A percentile compares a stretch with the other conserved stretches of the same genome.
phyloP scores from a whole-genome alignment of 2,888 invertebrate genomes.

The Cephus rjabovi region DNA sequence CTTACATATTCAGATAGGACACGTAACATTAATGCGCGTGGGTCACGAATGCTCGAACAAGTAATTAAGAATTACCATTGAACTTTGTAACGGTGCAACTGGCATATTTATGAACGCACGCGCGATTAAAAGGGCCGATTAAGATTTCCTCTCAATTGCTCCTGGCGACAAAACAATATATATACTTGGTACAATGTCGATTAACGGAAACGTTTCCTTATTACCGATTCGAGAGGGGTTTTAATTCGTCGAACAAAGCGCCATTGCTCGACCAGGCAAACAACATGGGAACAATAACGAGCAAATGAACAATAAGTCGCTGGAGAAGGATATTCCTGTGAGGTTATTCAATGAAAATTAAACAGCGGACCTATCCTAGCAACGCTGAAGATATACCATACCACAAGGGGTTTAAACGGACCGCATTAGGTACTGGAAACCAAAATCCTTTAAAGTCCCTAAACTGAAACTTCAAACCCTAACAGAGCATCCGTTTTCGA shows the following conservation, averaged over 20 bases:
- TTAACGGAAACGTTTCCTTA: not conserved
- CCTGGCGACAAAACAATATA: not conserved
- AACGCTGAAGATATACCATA: not conserved
- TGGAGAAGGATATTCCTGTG: not conserved
- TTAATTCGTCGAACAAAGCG: not conserved
- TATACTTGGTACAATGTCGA: not conserved
- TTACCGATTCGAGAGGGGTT: not conserved
- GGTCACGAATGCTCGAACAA: not conserved
- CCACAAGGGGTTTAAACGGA: not conserved
- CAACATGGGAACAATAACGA: not conserved
- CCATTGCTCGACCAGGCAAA: not conserved
- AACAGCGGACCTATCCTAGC: not conserved
- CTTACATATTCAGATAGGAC: not conserved
- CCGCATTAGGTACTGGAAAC: not conserved
- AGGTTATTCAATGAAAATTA: not conserved
- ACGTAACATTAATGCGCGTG: not conserved
- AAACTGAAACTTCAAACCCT: not conserved
- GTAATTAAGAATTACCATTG: not conserved
- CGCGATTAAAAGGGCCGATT: not conserved
- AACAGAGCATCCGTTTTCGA: not conserved
- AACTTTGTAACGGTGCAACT: not conserved
- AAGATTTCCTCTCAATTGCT: not conserved
- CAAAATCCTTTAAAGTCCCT: not conserved
- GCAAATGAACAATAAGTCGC: not conserved
- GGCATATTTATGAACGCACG: not conserved